A percentile compares a stretch with the other conserved stretches of the same genome.
These are phyloP conservation scores for Hippopotamus amphibius DNA, from an alignment of 2,113 vertebrate species.

Conservation along the genomic window DNA sequence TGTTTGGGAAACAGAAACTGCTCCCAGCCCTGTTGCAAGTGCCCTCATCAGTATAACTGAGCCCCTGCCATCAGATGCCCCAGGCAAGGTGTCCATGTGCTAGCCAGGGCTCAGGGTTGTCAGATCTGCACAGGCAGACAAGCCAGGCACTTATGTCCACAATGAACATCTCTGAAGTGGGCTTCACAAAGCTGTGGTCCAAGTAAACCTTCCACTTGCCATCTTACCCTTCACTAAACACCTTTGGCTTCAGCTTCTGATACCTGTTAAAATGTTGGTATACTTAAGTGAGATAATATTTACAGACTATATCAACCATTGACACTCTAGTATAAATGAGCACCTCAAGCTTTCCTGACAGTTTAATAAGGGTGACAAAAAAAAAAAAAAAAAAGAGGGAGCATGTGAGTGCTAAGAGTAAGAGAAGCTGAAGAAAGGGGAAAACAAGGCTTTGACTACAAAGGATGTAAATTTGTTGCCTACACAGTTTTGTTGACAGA, in stretches of 20 bases:
- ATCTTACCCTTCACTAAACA: not conserved
- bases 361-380: not conserved
- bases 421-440: not conserved
- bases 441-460: not conserved
- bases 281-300: not conserved
- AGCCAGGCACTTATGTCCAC: not conserved
- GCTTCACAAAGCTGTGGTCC: not conserved
- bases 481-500: not conserved
- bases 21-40: not conserved
- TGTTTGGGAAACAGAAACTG: not conserved
- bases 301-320: not conserved
- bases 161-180: not conserved
- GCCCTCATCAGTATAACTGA: not conserved
- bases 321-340: conserved; percentile 2
- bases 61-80: not conserved
- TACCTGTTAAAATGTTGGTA: not conserved
- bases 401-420: not conserved
- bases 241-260: not conserved
- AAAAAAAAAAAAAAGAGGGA: not conserved
- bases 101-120: not conserved
- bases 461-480: not conserved
- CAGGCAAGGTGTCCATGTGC: conserved; percentile 33
- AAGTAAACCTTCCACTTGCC: not conserved
- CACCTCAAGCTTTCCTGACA: not conserved
- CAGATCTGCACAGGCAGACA: not conserved